Base-by-base conservation (phyloP, 2,888 invertebrate species). In the Amorpha juglandis region DNA sequence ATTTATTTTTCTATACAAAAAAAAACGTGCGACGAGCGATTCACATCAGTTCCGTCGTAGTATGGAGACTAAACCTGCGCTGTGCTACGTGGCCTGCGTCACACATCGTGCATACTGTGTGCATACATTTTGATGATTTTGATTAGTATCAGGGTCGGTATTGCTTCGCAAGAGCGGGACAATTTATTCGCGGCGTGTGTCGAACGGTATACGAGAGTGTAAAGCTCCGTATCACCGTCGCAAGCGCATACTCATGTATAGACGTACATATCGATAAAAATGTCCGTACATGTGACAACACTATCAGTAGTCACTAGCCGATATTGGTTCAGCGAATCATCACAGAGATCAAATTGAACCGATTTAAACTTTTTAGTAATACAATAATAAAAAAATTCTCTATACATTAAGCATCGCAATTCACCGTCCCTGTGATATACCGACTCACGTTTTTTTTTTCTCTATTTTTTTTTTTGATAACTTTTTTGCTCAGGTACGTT, bases 271-370 rank as follows among this genome's bases (percentile, higher is more conserved):
- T 63, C 62, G 62, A 63, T 33, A 48, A 63, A 63, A 63, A 47
- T 47, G 62, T 58, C 58, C 58, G 58, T 58, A 58, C 58, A 42
- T 58, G 58, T 58, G 58, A 58, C 58, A 58, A 78, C 78, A 58
- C 58, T 58, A 58, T 58, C 42, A 58, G 58, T 58, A 58, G 58
- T 58, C 64, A 65, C 64, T 65, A 65, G 55, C 58, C 48, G 47
- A 55, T 64, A 58, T 48, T 58, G 58, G 64, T 65, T 48, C 64
- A 66, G 67, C 69, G 65, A 70, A 73, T 78, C 77, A 78, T 80
- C 81, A 81, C 80, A 78, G 81, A 79, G 75, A 78, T 70, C 64
- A 58, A 48, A 58, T 71, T 67, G 69, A 75, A 74, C 71, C 72
- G 71, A 72, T 72, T 74, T 6, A 3, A 27, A 3, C 74, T 69